These are phyloP conservation scores for Andrena hattorfiana DNA, from an alignment of 2,888 invertebrate genomes.

Conservation along the genomic window DNA sequence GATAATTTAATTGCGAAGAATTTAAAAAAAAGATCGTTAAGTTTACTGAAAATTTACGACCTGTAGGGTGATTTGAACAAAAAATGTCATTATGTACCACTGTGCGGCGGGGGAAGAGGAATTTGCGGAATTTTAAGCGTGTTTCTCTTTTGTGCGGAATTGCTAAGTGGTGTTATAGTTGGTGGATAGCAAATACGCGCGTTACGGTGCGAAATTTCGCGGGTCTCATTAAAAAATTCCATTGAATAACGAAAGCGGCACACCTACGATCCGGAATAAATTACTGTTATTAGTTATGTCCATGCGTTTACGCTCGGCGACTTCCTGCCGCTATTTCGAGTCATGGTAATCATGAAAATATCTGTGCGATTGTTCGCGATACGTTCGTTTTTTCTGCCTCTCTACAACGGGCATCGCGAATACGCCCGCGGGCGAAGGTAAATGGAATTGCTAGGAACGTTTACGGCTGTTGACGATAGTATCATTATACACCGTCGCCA, in stretches of 20 bases:
- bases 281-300: constrained; percentile 49
- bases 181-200: not conserved
- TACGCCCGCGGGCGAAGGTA: constrained; percentile 40
- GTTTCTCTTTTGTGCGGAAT: too few species aligned
- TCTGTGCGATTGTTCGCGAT: constrained; percentile 39
- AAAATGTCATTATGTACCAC: too few species aligned
- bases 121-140: too few species aligned
- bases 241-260: constrained; percentile 41
- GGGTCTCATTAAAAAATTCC: constrained; percentile 1
- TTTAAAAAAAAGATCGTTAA: too few species aligned
- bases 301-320: constrained; percentile 29
- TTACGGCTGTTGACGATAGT: constrained; percentile 40
- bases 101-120: too few species aligned
- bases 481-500: constrained; percentile 38
- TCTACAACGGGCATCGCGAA: constrained; percentile 4
- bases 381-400: not conserved
- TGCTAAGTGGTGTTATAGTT: too few species aligned
- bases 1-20: too few species aligned
- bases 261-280: constrained; percentile 47
- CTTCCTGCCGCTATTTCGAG: constrained; percentile 56
- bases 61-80: too few species aligned
- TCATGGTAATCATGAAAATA: constrained; percentile 46
- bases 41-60: too few species aligned
- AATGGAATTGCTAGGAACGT: constrained; percentile 52
- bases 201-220: not conserved